Evolutionary conservation across 2,888 invertebrate species (phyloP).

Genomic region (Ceriagrion tenellum): DNA sequence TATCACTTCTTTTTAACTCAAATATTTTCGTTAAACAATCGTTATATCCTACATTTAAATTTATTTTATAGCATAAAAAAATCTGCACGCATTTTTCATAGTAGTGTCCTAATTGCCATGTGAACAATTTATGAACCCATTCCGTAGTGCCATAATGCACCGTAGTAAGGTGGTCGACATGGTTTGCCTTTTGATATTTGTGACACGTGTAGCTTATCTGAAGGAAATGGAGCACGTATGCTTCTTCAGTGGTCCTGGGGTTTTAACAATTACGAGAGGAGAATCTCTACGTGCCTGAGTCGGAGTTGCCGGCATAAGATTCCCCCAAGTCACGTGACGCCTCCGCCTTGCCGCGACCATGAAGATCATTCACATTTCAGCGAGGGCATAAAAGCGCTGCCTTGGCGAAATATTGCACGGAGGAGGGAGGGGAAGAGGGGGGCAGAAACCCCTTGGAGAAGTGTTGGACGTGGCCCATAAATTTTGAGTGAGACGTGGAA

Average conservation of each 20-base stretch:
- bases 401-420: neutral
- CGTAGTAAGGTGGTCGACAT: no score
- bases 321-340: neutral
- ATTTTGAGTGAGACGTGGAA: neutral
- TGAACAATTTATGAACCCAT: no score
- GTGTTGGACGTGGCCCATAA: slow-evolving; percentile 11
- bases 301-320: neutral
- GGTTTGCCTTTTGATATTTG: neutral
- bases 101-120: no score
- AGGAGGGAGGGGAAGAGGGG: no score
- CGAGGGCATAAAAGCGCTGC: neutral
- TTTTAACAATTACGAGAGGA: neutral
- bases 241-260: neutral
- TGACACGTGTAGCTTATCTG: neutral
- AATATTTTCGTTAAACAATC: no score
- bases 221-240: neutral
- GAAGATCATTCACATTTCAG: slow-evolving; percentile 22
- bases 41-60: no score
- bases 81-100: no score
- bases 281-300: neutral
- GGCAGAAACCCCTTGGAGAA: neutral
- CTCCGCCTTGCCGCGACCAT: neutral
- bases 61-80: no score
- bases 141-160: no score
- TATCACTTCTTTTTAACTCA: no score